Evolutionary conservation across 2,888 invertebrate genomes (phyloP).

Genomic region (Megalurothrips usitatus): DNA sequence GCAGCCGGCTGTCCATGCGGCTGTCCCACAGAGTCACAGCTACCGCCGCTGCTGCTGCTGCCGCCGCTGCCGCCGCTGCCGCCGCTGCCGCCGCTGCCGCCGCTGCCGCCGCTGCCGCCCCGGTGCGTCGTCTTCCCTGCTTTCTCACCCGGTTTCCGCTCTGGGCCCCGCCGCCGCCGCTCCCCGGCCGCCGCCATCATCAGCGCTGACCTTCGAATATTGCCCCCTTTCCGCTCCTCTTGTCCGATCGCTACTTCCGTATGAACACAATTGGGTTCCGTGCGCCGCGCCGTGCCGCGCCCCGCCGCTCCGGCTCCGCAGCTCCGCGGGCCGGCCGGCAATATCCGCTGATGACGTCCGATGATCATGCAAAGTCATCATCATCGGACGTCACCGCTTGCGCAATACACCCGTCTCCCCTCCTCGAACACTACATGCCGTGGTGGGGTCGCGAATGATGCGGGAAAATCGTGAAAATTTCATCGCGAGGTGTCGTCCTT

Average conservation of each 20-base stretch:
- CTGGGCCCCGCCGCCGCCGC: neutral
- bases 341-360: slow-evolving; percentile 20
- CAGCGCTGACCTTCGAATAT: slow-evolving; percentile 1
- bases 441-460: no score
- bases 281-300: neutral
- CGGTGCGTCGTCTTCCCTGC: neutral
- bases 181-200: neutral
- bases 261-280: slow-evolving; percentile 17
- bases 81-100: no score
- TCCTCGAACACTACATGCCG: neutral
- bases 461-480: no score
- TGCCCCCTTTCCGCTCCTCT: slow-evolving; percentile 7
- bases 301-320: no score
- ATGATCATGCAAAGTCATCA: slow-evolving; percentile 1
- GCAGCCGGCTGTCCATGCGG: no score
- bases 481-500: no score
- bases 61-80: no score
- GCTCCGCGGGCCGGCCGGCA: neutral
- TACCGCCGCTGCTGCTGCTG: no score
- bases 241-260: neutral
- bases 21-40: no score
- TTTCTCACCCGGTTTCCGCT: neutral
- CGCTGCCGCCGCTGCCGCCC: no score
- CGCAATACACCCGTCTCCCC: neutral
- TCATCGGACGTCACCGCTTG: neutral